Evolutionary conservation across 2,888 invertebrate species (phyloP), one percentile per base, ranked within the genome.

Genomic region (Steinernema hermaphroditum): DNA sequence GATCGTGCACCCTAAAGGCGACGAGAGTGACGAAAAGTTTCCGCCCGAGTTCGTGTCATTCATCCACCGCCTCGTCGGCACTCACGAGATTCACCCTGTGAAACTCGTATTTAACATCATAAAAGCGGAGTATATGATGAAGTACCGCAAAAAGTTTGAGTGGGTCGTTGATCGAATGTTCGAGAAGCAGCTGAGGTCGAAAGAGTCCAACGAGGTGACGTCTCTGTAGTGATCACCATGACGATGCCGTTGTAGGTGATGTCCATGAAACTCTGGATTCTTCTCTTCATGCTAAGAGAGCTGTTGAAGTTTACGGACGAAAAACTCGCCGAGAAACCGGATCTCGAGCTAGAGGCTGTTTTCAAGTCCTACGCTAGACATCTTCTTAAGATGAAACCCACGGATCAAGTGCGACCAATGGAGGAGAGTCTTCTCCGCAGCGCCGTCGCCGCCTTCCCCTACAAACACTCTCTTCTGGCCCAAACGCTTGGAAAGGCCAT

Each of bases 381-480:
- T n/a, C 57, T 78, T 12, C 69, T 78, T 9, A 24, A 68, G 1
- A 71, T 74, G 68, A 43, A 57, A 16, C 71, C 74, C 0, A 43
- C 29, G 12, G 71, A 77, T 29, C 41, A 72, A 22, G 37, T 76
- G n/a, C 73, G 78, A 90, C 89, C 83, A 70, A 81, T 83, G 74
- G 89, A 91, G 77, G 92, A 92, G 79, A 87, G 89, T 22, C 92
- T 96, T 84, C 88, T 98, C 4, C 91, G 93, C 71, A 93, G 94
- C 86, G 91, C 92, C 69, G 91, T 96, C 0, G 90, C 93, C 76
- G 93, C 93, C 85, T 98, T 96, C 87, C 94, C 94, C 0, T 94
- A 91, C 85, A 90, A 93, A 85, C 94, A 96, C 85, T 93, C 93
- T 81, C 92, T 93, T 12, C 91, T 96, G 37, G 93, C 94, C 87